phyloP scores from a whole-genome alignment of 2,113 vertebrate species.

The Marmota flaviventris region DNA sequence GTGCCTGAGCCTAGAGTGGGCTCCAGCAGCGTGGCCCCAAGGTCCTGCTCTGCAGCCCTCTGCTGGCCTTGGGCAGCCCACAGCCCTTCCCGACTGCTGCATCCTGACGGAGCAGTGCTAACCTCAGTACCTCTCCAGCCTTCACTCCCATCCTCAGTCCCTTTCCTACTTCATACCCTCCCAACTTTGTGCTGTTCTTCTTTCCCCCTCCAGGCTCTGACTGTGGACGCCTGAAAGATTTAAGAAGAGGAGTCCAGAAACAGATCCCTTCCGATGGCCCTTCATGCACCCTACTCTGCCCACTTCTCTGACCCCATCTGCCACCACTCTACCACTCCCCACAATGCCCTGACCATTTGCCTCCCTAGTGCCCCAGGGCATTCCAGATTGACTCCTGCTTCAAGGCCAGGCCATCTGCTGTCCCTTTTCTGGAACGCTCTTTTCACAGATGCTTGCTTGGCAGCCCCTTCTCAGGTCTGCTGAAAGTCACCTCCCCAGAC shows the following conservation, averaged over 20 bases:
- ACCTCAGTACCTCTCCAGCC: background rate
- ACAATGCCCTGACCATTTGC: background rate
- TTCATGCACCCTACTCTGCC: background rate
- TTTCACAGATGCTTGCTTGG: background rate
- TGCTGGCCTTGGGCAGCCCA: background rate
- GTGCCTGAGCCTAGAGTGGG: background rate
- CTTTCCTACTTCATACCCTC: background rate
- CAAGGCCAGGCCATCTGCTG: background rate
- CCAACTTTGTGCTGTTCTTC: background rate
- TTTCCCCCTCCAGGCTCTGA: background rate
- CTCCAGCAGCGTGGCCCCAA: background rate
- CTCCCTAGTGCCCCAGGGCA: background rate
- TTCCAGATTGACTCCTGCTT: background rate
- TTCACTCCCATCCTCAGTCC: background rate
- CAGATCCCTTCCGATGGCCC: background rate
- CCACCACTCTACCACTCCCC: background rate
- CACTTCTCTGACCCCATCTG: constrained; percentile 6
- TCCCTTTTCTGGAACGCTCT: background rate
- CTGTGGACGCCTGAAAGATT: background rate
- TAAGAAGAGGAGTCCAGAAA: constrained; percentile 25
- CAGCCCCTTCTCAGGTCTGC: background rate
- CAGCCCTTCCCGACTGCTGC: background rate
- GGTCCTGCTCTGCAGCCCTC: background rate
- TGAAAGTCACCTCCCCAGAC: background rate
- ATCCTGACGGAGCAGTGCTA: background rate